Evolutionary conservation across 2,888 invertebrate genomes (phyloP).

Genomic region (Apotomis turbidana): DNA sequence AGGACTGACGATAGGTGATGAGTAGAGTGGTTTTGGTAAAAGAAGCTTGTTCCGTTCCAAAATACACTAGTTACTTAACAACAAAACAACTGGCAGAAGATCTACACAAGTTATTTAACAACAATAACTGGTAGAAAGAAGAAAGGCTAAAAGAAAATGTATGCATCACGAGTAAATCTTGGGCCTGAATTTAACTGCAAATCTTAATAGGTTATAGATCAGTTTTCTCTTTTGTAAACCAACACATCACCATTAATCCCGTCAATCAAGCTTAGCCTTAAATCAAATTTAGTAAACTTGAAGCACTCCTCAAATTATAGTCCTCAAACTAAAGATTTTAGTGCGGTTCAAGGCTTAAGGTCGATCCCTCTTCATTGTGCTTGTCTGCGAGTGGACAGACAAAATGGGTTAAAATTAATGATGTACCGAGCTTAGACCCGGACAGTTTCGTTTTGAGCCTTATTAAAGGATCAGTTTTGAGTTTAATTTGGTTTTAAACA

Average conservation of each 20-base stretch:
- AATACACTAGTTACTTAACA: no score
- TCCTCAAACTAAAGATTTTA: constrained; percentile 28
- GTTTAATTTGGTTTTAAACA: background rate
- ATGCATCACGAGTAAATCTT: no score
- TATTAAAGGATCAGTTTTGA: background rate
- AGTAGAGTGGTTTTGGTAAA: no score
- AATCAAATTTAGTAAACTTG: background rate
- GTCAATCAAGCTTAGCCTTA: background rate
- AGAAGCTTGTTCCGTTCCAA: no score
- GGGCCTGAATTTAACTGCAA: no score
- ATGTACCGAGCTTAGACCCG: constrained; percentile 16
- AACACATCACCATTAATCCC: background rate
- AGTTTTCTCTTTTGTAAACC: no score
- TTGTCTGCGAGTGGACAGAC: constrained; percentile 9
- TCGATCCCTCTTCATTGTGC: constrained; percentile 29
- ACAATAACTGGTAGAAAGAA: no score
- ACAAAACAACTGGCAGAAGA: no score
- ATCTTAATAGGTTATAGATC: no score
- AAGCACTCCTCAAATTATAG: constrained; percentile 6
- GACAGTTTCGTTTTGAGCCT: background rate
- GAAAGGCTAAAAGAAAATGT: no score
- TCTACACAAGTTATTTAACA: no score
- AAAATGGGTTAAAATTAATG: constrained; percentile 34
- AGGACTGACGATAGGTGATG: no score
- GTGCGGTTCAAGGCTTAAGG: constrained; percentile 12